Evolutionary conservation across 2,888 invertebrate species (phyloP), one percentile per base, ranked within the genome.

Genomic region (Tryphoninae sp.): DNA sequence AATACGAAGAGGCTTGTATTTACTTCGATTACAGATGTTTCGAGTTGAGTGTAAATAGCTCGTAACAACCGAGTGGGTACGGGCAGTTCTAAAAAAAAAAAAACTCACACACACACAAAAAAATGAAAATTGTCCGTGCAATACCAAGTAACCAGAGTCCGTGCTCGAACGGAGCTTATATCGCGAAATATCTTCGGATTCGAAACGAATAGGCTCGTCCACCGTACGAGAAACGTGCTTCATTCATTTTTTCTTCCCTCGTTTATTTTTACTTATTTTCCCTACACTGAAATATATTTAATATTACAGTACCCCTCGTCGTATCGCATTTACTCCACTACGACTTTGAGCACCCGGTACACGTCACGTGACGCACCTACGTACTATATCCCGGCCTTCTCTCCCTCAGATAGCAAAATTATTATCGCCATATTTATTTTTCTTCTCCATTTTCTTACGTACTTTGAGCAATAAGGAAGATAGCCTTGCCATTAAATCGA

Each of bases 391-490:
- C 13, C 55, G 69, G 62, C 26, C 55, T 16, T 9, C 45, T 13
- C 53, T 9, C 33, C 9, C 53, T 55, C 19, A 45, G 16, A 55
- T 61, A 55, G 42, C 69, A 45, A 69, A 33, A 77, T 71, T 55
- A 64, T 45, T 42, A 45, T 42, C 76, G 58, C 72, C 68, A n/a
- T 58, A 53, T 45, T 74, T 74, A 13, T 11, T 23, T 26, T 19
- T 55, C 45, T 49, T 45, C 11, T 69, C 75, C 26, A 64, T 23
- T 16, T 59, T 13, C 26, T 49, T 59, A 23, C 13, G 71, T 78
- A 80, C 79, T 80, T 84, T 67, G 74, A 58, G 86, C 84, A 89
- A 90, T 89, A 89, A 90, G 90, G 87, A 90, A 89, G 87, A 87
- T 88, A 87, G 86, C 84, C 83, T 68, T 59, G 58, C 23, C 22